phyloP scores from a whole-genome alignment of 2,113 vertebrate species.

The Ictidomys tridecemlineatus region DNA sequence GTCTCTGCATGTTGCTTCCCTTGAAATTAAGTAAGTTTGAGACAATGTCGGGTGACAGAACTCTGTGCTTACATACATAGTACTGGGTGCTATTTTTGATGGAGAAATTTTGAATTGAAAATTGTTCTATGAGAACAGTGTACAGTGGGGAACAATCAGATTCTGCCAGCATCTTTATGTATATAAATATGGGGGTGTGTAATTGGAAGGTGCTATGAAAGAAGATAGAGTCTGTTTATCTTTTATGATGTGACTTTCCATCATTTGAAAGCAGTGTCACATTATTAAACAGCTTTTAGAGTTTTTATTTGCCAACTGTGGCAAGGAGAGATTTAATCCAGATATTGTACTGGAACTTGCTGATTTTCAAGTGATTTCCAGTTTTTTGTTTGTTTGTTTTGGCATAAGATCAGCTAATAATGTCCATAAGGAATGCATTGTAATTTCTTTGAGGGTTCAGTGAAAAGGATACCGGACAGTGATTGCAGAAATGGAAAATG shows the following conservation, averaged over 20 bases:
- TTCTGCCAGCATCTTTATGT: not conserved
- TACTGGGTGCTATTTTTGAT: not conserved
- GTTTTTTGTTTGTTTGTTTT: not conserved
- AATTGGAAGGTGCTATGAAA: not conserved
- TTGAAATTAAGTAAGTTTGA: not conserved
- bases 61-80: not conserved
- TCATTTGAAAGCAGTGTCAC: not conserved
- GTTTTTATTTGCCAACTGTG: not conserved
- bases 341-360: not conserved
- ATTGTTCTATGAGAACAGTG: not conserved
- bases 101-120: not conserved
- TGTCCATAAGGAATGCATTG: not conserved
- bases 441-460: not conserved
- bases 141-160: not conserved
- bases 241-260: not conserved
- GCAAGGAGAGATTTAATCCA: not conserved
- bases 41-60: not conserved
- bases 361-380: not conserved
- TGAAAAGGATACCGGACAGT: not conserved
- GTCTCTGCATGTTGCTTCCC: not conserved
- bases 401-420: not conserved
- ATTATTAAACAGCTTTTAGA: not conserved
- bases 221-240: not conserved
- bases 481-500: not conserved
- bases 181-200: not conserved